phyloP scores from a whole-genome alignment of 2,888 invertebrate species.

The Scotopteryx bipunctaria region DNA sequence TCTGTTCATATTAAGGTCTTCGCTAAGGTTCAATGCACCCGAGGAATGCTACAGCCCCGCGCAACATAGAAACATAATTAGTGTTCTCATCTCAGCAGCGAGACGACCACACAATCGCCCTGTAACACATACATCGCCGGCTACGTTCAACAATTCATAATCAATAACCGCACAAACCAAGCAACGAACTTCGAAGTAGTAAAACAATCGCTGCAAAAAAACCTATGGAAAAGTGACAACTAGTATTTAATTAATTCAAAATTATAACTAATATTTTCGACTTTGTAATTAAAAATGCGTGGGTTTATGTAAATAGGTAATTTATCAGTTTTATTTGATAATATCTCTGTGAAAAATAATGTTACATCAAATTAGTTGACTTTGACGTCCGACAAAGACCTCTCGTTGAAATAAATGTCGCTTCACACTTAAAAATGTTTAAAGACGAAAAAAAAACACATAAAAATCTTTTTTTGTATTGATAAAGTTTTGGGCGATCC shows the following conservation, averaged over 20 bases:
- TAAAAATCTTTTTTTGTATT: not conserved
- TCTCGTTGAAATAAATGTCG: not conserved
- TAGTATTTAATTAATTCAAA: slow-evolving; percentile 54
- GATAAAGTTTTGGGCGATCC: not conserved
- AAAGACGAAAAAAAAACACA: not conserved
- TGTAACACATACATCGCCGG: slow-evolving; percentile 56
- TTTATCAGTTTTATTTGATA: slow-evolving; percentile 34
- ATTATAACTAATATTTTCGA: slow-evolving; percentile 44
- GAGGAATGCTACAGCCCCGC: slow-evolving; percentile 72
- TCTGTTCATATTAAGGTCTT: slow-evolving; percentile 41
- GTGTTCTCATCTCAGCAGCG: slow-evolving; percentile 68
- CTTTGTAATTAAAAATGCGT: slow-evolving; percentile 35
- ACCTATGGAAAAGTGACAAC: slow-evolving; percentile 42
- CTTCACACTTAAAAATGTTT: slow-evolving; percentile 9
- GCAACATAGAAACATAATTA: slow-evolving; percentile 79
- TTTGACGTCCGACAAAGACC: slow-evolving; percentile 17
- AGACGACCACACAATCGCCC: slow-evolving; percentile 53
- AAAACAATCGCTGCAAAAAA: slow-evolving; percentile 5
- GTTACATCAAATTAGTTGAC: slow-evolving; percentile 16
- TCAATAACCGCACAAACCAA: slow-evolving; percentile 16
- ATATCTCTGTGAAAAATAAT: slow-evolving; percentile 15
- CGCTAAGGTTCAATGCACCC: slow-evolving; percentile 57
- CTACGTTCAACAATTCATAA: slow-evolving; percentile 30
- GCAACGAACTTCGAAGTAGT: slow-evolving; percentile 34
- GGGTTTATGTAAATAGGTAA: slow-evolving; percentile 35